Evolutionary conservation across 2,888 invertebrate genomes (phyloP), one percentile per base, ranked within the genome.

Genomic region (Diadegma fenestrale): DNA sequence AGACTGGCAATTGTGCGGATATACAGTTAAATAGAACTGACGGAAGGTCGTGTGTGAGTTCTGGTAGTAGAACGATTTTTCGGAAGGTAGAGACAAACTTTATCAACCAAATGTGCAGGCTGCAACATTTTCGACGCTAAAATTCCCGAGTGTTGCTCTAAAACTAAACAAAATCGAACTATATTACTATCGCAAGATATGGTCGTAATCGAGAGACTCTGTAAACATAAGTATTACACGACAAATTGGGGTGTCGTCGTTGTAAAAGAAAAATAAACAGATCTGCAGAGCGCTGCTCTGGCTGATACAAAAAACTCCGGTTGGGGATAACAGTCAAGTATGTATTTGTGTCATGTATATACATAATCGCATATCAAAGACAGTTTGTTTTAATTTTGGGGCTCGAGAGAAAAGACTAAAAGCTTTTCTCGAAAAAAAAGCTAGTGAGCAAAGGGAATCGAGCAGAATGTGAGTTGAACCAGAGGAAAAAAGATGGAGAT

Each of bases 1-100:
- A 33, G 30, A 66, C 17, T 48, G 61, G 63, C 26, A 72, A 82
- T 73, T 58, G 58, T 30, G 69, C 5, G 69, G 48, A 51, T 26
- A 61, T n/a, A 45, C 45, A 33, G 14, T n/a, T 4, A 26, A 22
- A 22, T 51, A 73, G 43, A 30, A 54, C 30, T 37, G 41, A 45
- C 61, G 17, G 37, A 72, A 78, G 37, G 54, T 64, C 58, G 22
- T 54, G 22, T 54, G 30, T 26, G 17, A 69, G 26, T 33, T 45
- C 41, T n/a, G 26, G 41, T 19, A n/a, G 48, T 14, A 58, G 33
- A 68, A 33, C 14, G 10, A 41, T 66, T 41, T 41, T 5, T 6
- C 22, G 0, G 1, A 14, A 41, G n/a, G 51, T 2, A 22, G 22
- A 22, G 4, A 54, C 2, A 54, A 22, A 12, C 22, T 54, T 33